Conservation (phyloP, 2,797 vertebrate species). For the Discoglossus pictus region DNA sequence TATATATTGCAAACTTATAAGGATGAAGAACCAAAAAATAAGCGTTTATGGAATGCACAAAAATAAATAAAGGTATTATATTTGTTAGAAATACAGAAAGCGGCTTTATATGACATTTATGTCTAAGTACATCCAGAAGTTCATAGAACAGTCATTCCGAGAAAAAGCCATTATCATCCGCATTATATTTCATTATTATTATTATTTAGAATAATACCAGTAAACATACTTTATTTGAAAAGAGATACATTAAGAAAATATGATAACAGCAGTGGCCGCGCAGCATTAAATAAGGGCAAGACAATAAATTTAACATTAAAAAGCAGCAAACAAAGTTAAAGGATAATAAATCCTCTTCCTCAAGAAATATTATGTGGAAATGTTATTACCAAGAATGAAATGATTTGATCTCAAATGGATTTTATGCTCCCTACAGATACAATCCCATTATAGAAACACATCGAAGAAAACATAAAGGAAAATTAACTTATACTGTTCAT, state of each 20-base stretch:
- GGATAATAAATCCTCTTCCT: slow-evolving; percentile 42
- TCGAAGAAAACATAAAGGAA: slow-evolving; percentile 59
- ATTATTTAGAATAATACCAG: no score
- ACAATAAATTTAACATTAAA: slow-evolving; percentile 10
- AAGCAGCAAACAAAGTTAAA: slow-evolving; percentile 53
- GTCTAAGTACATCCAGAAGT: no score
- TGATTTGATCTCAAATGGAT: slow-evolving; percentile 55
- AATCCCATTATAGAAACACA: slow-evolving; percentile 56
- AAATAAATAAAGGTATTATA: no score
- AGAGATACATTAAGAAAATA: not conserved
- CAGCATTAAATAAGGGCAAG: not conserved
- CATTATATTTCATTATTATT: no score
- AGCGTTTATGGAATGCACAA: no score
- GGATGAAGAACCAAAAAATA: no score
- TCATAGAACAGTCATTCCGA: no score
- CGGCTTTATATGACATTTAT: no score
- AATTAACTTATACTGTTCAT: slow-evolving; percentile 54
- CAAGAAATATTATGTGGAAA: slow-evolving; percentile 55
- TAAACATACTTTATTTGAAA: no score
- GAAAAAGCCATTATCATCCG: no score
- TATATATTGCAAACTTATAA: no score
- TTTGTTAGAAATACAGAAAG: no score
- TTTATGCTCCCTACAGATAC: slow-evolving; percentile 51
- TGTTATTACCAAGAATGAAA: slow-evolving; percentile 54
- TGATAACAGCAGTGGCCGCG: slow-evolving; percentile 37